These are phyloP conservation scores for Strix occidentalis DNA, from an alignment of 2,797 vertebrate genomes.

Conservation along the genomic window DNA sequence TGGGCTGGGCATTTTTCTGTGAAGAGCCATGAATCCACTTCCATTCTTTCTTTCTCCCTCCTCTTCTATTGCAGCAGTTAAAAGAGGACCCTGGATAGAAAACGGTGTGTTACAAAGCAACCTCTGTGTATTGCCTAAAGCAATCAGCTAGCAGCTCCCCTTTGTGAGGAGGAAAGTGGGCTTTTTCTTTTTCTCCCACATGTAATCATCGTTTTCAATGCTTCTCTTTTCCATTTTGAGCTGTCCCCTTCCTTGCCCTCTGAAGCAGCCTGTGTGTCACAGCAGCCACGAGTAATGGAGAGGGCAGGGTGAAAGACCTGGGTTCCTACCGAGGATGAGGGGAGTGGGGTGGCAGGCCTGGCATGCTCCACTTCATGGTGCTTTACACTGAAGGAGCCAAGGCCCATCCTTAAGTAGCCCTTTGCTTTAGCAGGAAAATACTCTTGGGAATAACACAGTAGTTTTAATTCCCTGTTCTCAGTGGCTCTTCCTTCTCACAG, in stretches of 20 bases:
- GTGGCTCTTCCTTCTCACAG: neutral
- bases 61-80: constrained; percentile 31
- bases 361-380: neutral
- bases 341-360: neutral
- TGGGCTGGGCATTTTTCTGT: neutral
- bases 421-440: neutral
- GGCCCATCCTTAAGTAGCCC: neutral
- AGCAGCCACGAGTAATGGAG: neutral
- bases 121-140: constrained; percentile 44
- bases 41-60: constrained; percentile 12
- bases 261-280: neutral
- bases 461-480: neutral
- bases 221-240: constrained; percentile 4
- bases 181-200: constrained; percentile 15
- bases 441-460: neutral
- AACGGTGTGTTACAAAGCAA: constrained; percentile 33
- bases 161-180: constrained; percentile 5
- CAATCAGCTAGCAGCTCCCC: constrained; percentile 37
- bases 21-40: constrained; percentile 23
- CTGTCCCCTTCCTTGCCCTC: neutral
- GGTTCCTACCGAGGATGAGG: neutral
- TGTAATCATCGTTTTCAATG: constrained; percentile 7
- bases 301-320: neutral
- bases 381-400: neutral
- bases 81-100: constrained; percentile 41